Conservation (phyloP, 92 coral and sea anemone species). For the Porites rus region DNA sequence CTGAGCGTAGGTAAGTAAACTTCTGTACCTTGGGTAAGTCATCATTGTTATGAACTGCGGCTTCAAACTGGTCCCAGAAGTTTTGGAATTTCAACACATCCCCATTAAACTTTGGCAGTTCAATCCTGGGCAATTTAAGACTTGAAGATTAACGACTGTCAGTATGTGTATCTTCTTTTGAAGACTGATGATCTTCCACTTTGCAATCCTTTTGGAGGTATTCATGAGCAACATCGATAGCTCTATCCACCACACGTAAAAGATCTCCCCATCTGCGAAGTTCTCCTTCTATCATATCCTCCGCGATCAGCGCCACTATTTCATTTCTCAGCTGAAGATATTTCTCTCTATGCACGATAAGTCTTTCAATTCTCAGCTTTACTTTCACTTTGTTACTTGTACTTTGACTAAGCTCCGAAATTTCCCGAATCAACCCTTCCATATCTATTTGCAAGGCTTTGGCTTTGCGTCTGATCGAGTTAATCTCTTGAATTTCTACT, state of each 20-base stretch:
- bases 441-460: too few relatives aligned
- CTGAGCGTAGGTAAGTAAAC: constrained; percentile 49
- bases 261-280: constrained; percentile 7
- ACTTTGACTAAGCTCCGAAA: constrained; percentile 8
- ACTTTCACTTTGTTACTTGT: constrained; percentile 18
- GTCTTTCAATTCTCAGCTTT: constrained; percentile 29
- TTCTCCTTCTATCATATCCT: constrained; percentile 15
- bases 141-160: not conserved
- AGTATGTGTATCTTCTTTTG: constrained; percentile 11
- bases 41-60: constrained; percentile 45
- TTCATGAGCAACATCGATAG: constrained; percentile 25
- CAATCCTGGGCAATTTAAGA: constrained; percentile 38
- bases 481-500: too few relatives aligned
- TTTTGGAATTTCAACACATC: constrained; percentile 43
- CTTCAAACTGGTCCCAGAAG: constrained; percentile 50
- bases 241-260: constrained; percentile 23
- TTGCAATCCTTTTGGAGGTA: constrained; percentile 14
- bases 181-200: constrained; percentile 5
- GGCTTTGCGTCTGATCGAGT: too few relatives aligned
- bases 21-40: constrained; percentile 47
- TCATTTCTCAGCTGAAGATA: constrained; percentile 24
- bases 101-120: constrained; percentile 31
- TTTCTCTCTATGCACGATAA: not conserved
- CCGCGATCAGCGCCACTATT: constrained; percentile 13
- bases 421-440: not conserved